These are phyloP conservation scores for Rhynchotus rufescens DNA, from an alignment of 2,797 vertebrate genomes.

Conservation along the genomic window DNA sequence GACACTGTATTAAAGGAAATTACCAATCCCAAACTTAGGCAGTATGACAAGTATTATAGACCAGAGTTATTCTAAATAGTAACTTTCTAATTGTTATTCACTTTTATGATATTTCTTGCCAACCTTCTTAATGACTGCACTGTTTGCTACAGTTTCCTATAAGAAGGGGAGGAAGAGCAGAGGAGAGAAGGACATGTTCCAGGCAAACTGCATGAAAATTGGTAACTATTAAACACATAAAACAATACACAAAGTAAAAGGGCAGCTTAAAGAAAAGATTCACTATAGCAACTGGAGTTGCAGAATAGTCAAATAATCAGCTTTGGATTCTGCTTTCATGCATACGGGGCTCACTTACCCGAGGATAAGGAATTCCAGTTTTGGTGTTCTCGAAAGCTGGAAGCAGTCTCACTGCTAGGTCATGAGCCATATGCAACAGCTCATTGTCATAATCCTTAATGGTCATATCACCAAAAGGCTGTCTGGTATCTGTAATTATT, in stretches of 20 bases:
- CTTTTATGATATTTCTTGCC: neutral
- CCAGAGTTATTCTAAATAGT: neutral
- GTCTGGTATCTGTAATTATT: conserved; percentile 92
- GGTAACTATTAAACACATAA: neutral
- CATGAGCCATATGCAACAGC: conserved; percentile 93
- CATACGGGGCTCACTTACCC: conserved; percentile 79
- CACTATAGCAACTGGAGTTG: rapidly evolving
- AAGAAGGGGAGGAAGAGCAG: neutral
- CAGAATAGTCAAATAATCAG: rapidly evolving
- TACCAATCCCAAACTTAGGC: neutral
- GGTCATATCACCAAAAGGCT: conserved; percentile 93
- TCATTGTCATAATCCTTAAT: conserved; percentile 93
- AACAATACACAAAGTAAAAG: neutral
- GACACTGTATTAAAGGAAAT: neutral
- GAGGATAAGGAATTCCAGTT: conserved; percentile 95
- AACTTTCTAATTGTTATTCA: neutral
- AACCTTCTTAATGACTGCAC: neutral
- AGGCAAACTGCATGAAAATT: neutral
- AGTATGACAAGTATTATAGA: neutral
- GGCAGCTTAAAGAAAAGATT: neutral
- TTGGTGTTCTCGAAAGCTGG: conserved; percentile 98
- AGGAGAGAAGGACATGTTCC: neutral
- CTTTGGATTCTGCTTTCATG: rapidly evolving
- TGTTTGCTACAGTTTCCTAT: neutral
- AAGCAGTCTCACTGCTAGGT: conserved; percentile 93